phyloP scores from a whole-genome alignment of 2,113 vertebrate species.

The Microcebus ravelobensis region DNA sequence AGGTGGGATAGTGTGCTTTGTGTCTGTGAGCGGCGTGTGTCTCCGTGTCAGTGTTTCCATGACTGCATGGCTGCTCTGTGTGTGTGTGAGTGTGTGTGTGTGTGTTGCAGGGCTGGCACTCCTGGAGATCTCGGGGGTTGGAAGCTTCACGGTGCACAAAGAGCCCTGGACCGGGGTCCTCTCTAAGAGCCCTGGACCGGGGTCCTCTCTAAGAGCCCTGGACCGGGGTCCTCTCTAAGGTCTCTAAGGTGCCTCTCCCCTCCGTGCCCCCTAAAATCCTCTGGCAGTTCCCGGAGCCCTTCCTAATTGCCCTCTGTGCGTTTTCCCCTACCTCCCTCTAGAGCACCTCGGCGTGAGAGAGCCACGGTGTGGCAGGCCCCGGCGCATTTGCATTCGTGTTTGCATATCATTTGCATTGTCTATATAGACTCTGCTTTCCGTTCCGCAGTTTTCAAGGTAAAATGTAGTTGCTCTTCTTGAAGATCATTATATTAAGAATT shows the following conservation, averaged over 20 bases:
- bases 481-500: conserved; percentile 61
- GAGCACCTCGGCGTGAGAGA: background rate
- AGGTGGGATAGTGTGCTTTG: background rate
- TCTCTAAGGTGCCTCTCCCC: background rate
- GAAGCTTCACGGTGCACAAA: background rate
- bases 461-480: conserved; percentile 58
- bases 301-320: background rate
- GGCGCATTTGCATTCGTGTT: conserved; percentile 32
- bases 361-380: background rate
- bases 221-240: background rate
- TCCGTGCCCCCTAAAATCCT: too few relatives aligned
- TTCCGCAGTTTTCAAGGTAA: conserved; percentile 70
- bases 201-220: too few relatives aligned
- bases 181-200: too few relatives aligned
- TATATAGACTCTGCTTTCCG: conserved; percentile 34
- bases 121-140: background rate
- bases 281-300: background rate
- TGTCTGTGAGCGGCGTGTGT: background rate
- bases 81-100: background rate
- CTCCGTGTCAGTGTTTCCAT: background rate
- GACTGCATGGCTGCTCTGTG: background rate
- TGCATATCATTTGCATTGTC: conserved; percentile 75
- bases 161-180: background rate
- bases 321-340: background rate
- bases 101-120: background rate